Percentiles rank a stretch among this genome's conserved stretches.
Evolutionary conservation across 2,888 invertebrate species (phyloP).

Genomic region (Mactromeris polynyma): DNA sequence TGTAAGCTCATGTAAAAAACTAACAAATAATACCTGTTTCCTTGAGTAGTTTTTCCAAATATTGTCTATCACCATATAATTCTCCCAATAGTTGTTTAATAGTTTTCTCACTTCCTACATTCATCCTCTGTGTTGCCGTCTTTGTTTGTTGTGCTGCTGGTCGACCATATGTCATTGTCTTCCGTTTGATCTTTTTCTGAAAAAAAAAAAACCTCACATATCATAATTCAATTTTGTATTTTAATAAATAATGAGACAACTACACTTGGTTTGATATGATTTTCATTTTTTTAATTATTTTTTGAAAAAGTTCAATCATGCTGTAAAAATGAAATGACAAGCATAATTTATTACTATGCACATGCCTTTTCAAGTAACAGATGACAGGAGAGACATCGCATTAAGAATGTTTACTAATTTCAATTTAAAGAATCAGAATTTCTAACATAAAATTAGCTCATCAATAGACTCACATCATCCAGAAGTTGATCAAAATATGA

Average conservation of each 20-base stretch:
- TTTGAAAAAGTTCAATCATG: too few relatives aligned
- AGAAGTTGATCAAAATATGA: slow-evolving; percentile 81
- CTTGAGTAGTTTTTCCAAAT: slow-evolving; percentile 92
- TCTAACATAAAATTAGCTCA: too few relatives aligned
- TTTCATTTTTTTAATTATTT: too few relatives aligned
- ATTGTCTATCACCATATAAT: slow-evolving; percentile 93
- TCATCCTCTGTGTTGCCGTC: slow-evolving; percentile 57
- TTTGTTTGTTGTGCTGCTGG: slow-evolving; percentile 32
- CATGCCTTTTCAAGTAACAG: too few relatives aligned
- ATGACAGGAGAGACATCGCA: too few relatives aligned
- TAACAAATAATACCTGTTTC: slow-evolving; percentile 89
- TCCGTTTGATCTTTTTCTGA: slow-evolving; percentile 67
- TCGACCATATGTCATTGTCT: slow-evolving; percentile 58
- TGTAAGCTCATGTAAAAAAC: neutral
- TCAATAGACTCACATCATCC: slow-evolving; percentile 76
- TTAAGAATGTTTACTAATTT: too few relatives aligned
- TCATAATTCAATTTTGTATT: neutral
- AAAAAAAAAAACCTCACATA: neutral
- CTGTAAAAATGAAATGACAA: too few relatives aligned
- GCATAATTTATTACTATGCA: too few relatives aligned
- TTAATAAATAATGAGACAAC: too few relatives aligned
- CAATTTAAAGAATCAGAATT: too few relatives aligned
- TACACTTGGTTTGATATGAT: too few relatives aligned
- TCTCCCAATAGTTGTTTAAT: slow-evolving; percentile 90
- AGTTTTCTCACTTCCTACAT: slow-evolving; percentile 81